Evolutionary conservation across 2,888 invertebrate genomes (phyloP).

Genomic region (Hypomecis punctinalis): DNA sequence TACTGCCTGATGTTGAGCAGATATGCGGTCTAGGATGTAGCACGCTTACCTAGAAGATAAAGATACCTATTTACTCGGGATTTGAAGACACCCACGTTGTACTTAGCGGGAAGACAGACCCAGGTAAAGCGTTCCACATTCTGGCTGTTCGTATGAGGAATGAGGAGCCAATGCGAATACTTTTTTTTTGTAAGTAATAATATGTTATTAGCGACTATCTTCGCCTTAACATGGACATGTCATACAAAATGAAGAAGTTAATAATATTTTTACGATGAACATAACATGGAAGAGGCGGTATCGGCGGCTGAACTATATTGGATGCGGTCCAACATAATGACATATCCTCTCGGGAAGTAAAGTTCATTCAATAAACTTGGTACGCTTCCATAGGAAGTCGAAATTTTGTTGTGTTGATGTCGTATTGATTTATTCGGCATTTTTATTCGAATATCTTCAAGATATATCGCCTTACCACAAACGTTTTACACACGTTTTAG

Average conservation of each 20-base stretch:
- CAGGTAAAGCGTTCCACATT: no score
- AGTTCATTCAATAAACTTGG: slow-evolving; percentile 20
- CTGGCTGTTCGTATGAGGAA: no score
- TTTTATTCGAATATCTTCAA: not conserved
- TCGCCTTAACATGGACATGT: slow-evolving; percentile 17
- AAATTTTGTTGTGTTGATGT: slow-evolving; percentile 15
- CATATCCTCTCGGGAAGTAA: slow-evolving; percentile 28
- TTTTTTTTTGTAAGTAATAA: not conserved
- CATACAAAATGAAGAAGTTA: slow-evolving; percentile 28
- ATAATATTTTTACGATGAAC: slow-evolving; percentile 31
- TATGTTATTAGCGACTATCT: not conserved
- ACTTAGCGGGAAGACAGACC: no score
- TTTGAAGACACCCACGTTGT: no score
- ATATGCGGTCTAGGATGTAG: no score
- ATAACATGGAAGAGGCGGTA: slow-evolving; percentile 30
- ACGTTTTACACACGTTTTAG: no score
- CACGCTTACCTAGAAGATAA: not conserved
- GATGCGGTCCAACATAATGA: slow-evolving; percentile 31
- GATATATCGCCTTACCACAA: no score
- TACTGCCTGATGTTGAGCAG: no score
- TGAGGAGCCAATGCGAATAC: not conserved
- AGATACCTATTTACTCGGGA: no score
- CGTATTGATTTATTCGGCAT: slow-evolving; percentile 5
- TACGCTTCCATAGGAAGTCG: slow-evolving; percentile 18
- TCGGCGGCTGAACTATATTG: slow-evolving; percentile 26